phyloP scores from a whole-genome alignment of 2,888 invertebrate genomes.

The Lysandra coridon region DNA sequence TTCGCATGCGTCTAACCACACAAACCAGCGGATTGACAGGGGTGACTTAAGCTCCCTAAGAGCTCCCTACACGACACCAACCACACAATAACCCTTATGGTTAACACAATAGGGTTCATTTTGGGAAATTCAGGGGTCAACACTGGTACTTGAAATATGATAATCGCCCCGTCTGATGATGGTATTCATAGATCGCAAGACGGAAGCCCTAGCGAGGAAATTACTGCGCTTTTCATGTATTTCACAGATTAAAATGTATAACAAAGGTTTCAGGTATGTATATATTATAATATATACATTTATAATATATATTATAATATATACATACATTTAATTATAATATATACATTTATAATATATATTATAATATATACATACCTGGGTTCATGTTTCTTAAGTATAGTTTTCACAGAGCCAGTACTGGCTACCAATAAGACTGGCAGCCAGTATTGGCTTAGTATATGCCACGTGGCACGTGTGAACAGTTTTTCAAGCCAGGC shows the following conservation, averaged over 20 bases:
- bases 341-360: too few relatives aligned
- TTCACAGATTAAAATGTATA: slow-evolving; percentile 30
- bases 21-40: slow-evolving; percentile 59
- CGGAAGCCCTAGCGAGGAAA: slow-evolving; percentile 63
- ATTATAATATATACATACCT: too few relatives aligned
- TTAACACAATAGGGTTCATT: slow-evolving; percentile 32
- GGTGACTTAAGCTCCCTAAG: slow-evolving; percentile 65
- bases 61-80: slow-evolving; percentile 52
- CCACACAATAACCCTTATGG: slow-evolving; percentile 37
- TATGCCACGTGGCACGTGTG: too few relatives aligned
- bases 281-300: too few relatives aligned
- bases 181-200: slow-evolving; percentile 71
- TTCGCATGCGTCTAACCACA: slow-evolving; percentile 64
- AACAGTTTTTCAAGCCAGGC: too few relatives aligned
- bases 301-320: too few relatives aligned
- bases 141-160: slow-evolving; percentile 67
- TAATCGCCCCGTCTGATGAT: slow-evolving; percentile 71
- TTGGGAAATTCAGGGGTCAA: slow-evolving; percentile 30
- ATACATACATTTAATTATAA: too few relatives aligned
- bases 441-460: too few relatives aligned
- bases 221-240: slow-evolving; percentile 59
- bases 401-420: too few relatives aligned
- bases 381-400: background rate
- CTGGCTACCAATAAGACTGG: too few relatives aligned
- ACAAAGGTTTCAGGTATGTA: background rate